Evolutionary conservation across 2,797 vertebrate species (phyloP).

Genomic region (Pelodytes ibericus): DNA sequence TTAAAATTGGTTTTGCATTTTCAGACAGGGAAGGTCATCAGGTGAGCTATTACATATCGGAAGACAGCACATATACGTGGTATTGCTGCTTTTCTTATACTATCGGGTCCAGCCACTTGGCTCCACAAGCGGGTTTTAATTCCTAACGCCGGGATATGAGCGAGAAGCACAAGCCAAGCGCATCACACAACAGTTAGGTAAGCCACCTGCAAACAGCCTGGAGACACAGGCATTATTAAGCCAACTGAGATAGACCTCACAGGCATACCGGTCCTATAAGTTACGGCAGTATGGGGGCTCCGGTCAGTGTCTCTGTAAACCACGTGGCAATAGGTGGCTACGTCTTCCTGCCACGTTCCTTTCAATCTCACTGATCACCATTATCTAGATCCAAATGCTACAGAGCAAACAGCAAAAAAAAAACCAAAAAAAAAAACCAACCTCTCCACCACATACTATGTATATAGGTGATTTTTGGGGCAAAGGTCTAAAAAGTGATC

Average conservation of each 20-base stretch:
- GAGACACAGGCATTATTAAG: too few species aligned
- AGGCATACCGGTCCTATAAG: background rate
- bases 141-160: slow-evolving; percentile 16
- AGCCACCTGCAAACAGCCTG: slow-evolving; percentile 2
- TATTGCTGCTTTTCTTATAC: slow-evolving; percentile 49
- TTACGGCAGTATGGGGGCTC: too few species aligned
- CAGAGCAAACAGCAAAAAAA: too few species aligned
- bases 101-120: slow-evolving; percentile 25
- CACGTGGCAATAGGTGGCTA: too few species aligned
- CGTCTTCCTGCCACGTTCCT: too few species aligned
- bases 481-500: too few species aligned
- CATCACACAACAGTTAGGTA: slow-evolving; percentile 30
- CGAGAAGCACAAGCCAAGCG: slow-evolving; percentile 31
- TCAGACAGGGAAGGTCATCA: slow-evolving; percentile 39
- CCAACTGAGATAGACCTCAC: background rate
- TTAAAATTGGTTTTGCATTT: slow-evolving; percentile 29
- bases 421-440: too few species aligned
- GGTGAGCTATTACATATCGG: slow-evolving; percentile 2
- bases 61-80: slow-evolving; percentile 45
- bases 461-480: too few species aligned
- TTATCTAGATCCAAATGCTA: too few species aligned
- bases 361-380: too few species aligned
- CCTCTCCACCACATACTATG: too few species aligned
- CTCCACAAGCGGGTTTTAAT: slow-evolving; percentile 18
- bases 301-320: too few species aligned